Evolutionary conservation across 2,113 vertebrate species (phyloP).

Genomic region (Aix galericulata): DNA sequence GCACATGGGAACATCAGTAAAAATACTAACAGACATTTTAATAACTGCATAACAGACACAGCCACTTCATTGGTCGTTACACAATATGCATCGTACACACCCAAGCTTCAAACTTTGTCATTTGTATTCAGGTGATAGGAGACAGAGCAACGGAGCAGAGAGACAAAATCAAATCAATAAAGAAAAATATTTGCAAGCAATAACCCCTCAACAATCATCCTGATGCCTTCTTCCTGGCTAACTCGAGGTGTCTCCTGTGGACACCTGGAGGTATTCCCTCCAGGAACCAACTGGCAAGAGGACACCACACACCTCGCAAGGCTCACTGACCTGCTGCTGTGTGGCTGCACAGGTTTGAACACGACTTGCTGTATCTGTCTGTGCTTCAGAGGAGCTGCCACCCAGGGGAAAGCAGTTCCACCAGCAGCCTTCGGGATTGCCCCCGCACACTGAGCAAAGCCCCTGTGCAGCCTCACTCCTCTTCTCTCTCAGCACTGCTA

Average conservation of each 20-base stretch:
- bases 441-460: accelerated
- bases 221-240: background rate
- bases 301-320: background rate
- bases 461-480: background rate
- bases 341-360: background rate
- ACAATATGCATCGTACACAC: background rate
- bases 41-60: background rate
- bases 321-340: background rate
- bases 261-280: background rate
- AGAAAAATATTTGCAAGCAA: background rate
- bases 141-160: background rate
- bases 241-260: background rate
- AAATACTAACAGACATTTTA: background rate
- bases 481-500: background rate
- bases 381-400: background rate
- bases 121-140: background rate
- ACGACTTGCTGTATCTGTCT: background rate
- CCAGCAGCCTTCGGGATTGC: background rate
- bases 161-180: background rate
- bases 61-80: background rate
- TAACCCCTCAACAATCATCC: background rate
- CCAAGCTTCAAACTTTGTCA: background rate
- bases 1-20: background rate
- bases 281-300: background rate
- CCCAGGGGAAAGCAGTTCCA: background rate